These are phyloP conservation scores for Mustelus asterias DNA, from an alignment of 2,113 vertebrate genomes.

Conservation along the genomic window DNA sequence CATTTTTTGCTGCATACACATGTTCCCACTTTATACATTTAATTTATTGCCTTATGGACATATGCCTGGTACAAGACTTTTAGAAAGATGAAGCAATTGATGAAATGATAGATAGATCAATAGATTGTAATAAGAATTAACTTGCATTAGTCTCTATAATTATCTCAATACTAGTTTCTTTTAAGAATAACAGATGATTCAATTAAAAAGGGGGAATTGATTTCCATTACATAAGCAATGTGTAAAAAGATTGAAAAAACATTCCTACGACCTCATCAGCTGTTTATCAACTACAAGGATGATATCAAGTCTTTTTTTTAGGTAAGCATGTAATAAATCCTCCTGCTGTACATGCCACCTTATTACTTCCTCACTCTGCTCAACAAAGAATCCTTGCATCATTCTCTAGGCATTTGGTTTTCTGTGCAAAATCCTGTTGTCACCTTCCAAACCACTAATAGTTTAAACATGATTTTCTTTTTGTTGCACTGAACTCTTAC, in stretches of 20 bases:
- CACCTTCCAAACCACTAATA: too few species aligned
- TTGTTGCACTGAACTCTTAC: too few species aligned
- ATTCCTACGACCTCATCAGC: background rate
- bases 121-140: background rate
- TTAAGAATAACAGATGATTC: background rate
- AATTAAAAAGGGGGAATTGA: background rate
- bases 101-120: background rate
- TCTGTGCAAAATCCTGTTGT: too few species aligned
- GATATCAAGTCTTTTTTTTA: background rate
- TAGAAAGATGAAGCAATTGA: background rate
- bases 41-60: background rate
- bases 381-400: background rate
- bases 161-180: background rate
- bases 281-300: background rate
- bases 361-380: background rate
- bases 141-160: background rate
- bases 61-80: background rate
- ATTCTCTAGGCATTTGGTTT: background rate
- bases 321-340: background rate
- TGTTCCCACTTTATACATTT: background rate
- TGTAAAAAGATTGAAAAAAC: conserved; percentile 16
- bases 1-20: background rate
- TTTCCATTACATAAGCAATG: background rate
- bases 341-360: background rate
- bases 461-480: too few species aligned